Evolutionary conservation across 2,113 vertebrate species (phyloP).

Genomic region (mouse (Mus musculus)): GRCm39 chr16:34567501-34568000

Average conservation of each 20-base stretch:
- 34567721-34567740: neutral
- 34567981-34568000: neutral
- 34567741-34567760: neutral
- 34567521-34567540: neutral
- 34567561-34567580: slow-evolving; percentile 15
- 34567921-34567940: slow-evolving; percentile 53
- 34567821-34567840: neutral
- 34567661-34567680: slow-evolving; percentile 10
- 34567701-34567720: neutral
- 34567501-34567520: neutral
- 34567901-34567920: neutral
- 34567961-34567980: slow-evolving; percentile 27
- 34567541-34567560: neutral
- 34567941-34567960: slow-evolving; percentile 19
- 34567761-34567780: neutral
- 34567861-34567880: neutral
- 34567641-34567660: neutral
- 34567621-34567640: neutral
- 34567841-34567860: neutral
- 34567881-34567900: neutral
- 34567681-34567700: neutral
- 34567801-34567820: neutral
- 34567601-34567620: neutral
- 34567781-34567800: neutral
- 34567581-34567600: slow-evolving; percentile 34